phyloP scores from a whole-genome alignment of 1,140 invertebrate genomes.

The Drosophila elegans region DNA sequence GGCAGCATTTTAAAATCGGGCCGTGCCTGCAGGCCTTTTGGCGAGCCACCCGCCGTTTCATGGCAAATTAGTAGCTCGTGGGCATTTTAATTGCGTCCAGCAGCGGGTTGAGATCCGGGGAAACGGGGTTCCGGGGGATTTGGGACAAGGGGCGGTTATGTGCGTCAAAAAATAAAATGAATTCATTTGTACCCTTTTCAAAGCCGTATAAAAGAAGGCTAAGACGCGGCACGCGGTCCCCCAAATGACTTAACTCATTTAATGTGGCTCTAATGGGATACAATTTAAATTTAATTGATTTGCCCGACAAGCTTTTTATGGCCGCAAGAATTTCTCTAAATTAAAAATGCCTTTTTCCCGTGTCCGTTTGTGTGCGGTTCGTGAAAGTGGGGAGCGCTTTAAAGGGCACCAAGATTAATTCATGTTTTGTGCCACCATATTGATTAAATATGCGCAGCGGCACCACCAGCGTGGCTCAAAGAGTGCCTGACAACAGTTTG shows the following conservation, averaged over 20 bases:
- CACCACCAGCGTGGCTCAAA: slow-evolving; percentile 39
- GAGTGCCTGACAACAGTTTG: slow-evolving; percentile 74
- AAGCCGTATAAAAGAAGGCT: slow-evolving; percentile 70
- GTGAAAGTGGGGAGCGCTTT: slow-evolving; percentile 55
- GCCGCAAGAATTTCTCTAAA: slow-evolving; percentile 74
- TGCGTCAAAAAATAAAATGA: slow-evolving; percentile 81
- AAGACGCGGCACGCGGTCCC: slow-evolving; percentile 57
- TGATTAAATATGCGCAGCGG: slow-evolving; percentile 78
- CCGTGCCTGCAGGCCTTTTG: slow-evolving; percentile 1
- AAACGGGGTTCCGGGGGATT: neutral
- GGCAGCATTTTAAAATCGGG: slow-evolving; percentile 55
- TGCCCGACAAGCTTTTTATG: slow-evolving; percentile 75
- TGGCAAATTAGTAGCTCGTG: slow-evolving; percentile 81
- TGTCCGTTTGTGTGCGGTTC: neutral
- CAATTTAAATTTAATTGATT: slow-evolving; percentile 84
- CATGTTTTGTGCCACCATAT: slow-evolving; percentile 70
- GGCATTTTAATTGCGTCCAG: slow-evolving; percentile 79
- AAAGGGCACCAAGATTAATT: slow-evolving; percentile 71
- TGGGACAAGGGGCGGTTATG: slow-evolving; percentile 45
- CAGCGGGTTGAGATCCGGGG: slow-evolving; percentile 2
- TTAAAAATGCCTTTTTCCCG: slow-evolving; percentile 67
- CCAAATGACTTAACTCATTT: slow-evolving; percentile 82
- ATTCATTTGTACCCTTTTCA: slow-evolving; percentile 82
- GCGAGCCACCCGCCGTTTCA: slow-evolving; percentile 56
- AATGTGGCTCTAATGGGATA: slow-evolving; percentile 82